Base-by-base conservation (phyloP, 1,140 invertebrate species). In the Caenorhabditis elegans region DNA sequence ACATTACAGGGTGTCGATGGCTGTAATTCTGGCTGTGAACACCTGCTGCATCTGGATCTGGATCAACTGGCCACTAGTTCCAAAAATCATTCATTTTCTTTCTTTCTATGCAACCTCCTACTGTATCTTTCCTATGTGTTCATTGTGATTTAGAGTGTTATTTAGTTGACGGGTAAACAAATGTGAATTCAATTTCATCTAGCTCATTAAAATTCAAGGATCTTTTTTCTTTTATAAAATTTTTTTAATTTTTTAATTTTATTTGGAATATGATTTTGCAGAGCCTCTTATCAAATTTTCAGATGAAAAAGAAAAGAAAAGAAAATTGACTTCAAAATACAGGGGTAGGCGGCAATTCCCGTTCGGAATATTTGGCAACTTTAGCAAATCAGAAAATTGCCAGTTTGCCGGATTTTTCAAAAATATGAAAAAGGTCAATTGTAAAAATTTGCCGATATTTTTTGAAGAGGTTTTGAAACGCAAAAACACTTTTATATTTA, bases 141-240 rank as follows among this genome's bases (percentile, higher is more conserved):
- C 34, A 39, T 11, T 70, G 60, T 70, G 60, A 70, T 70, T 70
- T 70, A 70, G 53, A 70, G 3, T 8, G 28, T 70, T 70, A 17
- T 60, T 13, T 70, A 39, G 60, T 36, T 22, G n/a, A 70, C 60
- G 60, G 60, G 60, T 70, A 19, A 22, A 31, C 0, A 28, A 70
- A 70, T 70, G 60, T 39, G 60, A 70, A 43, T 31, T 24, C 28
- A 34, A 39, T 43, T 43, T n/a, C 60, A 36, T 15, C 60, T 70
- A 70, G 60, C 60, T 70, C 60, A 70, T 13, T 70, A 24, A 39
- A 70, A 3, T 70, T 70, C 60, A n/a, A 39, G 60, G 60, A 70
- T 70, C 34, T 53, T 53, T 70, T 39, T 70, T 70, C 19, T 70
- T 22, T 70, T n/a, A 39, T 22, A 2, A 36, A 8, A 19, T 19